Conservation (phyloP, 30 jellyfish, hydroid and myxozoan genomes). For the Haliclystus octoradiatus region DNA sequence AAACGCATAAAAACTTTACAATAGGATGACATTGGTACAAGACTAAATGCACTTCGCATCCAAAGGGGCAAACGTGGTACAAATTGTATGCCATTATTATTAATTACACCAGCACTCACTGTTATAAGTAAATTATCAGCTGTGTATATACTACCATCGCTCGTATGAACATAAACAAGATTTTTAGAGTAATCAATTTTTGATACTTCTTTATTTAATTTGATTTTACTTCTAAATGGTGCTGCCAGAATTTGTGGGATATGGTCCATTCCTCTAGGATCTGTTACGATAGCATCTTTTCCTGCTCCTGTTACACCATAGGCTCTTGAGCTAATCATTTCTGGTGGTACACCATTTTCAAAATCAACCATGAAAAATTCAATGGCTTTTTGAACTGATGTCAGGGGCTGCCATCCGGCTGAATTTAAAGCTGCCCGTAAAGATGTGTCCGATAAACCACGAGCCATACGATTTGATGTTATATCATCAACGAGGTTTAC, state of each 20-base stretch:
- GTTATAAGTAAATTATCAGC: conserved; percentile 44
- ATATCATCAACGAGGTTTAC: no score
- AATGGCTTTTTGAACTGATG: conserved; percentile 20
- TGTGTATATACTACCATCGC: conserved; percentile 15
- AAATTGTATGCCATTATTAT: conserved; percentile 14
- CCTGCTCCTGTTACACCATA: conserved; percentile 34
- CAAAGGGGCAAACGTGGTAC: conserved; percentile 44
- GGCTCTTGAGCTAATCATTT: conserved; percentile 11
- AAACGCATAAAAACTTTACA: conserved; percentile 29
- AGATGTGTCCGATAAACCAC: conserved; percentile 6
- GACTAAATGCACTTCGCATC: conserved; percentile 27
- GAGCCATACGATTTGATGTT: background rate
- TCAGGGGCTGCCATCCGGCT: conserved; percentile 30
- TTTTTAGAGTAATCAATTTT: conserved; percentile 9
- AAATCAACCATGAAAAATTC: conserved; percentile 23
- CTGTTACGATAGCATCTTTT: conserved; percentile 34
- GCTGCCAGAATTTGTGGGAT: conserved; percentile 16
- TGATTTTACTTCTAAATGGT: conserved; percentile 27
- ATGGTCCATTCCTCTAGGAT: conserved; percentile 35
- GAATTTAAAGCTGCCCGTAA: conserved; percentile 9
- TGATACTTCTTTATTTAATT: conserved; percentile 20
- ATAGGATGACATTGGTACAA: conserved; percentile 35
- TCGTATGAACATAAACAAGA: conserved; percentile 17
- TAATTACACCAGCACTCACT: conserved; percentile 48
- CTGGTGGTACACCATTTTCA: conserved; percentile 32